These are phyloP conservation scores for Siniperca undulata DNA, from an alignment of 2,797 vertebrate species.

Conservation along the genomic window DNA sequence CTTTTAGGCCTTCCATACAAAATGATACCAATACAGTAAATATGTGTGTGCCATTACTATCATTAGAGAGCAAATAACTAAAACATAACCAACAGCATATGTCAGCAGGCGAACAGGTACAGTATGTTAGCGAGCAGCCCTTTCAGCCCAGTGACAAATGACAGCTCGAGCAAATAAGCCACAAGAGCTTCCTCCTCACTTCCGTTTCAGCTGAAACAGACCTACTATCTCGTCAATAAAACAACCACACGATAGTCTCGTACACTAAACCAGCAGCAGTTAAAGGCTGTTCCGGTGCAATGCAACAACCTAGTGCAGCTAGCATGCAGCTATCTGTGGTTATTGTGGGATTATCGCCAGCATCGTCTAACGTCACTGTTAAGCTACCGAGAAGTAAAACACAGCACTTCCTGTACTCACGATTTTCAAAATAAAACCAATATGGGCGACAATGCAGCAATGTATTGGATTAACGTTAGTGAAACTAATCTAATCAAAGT, in stretches of 20 bases:
- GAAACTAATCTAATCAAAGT: not conserved
- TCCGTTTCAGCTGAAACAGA: not conserved
- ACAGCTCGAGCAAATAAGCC: not conserved
- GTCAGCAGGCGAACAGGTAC: not conserved
- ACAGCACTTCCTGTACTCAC: slow-evolving; percentile 14
- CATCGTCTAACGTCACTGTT: not conserved
- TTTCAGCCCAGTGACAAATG: not conserved
- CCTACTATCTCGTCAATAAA: not conserved
- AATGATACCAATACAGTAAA: not conserved
- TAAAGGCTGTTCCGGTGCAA: not conserved
- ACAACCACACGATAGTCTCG: not conserved
- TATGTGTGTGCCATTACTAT: not conserved
- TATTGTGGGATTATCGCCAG: not conserved
- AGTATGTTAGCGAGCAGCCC: not conserved
- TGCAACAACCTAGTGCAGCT: not conserved
- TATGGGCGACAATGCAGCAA: rapidly evolving
- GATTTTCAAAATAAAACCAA: slow-evolving; percentile 38
- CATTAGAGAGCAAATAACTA: no score
- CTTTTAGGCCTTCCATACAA: not conserved
- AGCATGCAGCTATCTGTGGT: not conserved
- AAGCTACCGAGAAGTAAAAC: not conserved
- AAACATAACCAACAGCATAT: not conserved
- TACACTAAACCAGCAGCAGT: not conserved
- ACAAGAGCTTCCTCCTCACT: not conserved
- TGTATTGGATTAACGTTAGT: not conserved